A percentile compares a stretch with the other conserved stretches of the same genome.
Conservation (phyloP, 1,140 invertebrate genomes). For the Drosophila subpulchrella region DNA sequence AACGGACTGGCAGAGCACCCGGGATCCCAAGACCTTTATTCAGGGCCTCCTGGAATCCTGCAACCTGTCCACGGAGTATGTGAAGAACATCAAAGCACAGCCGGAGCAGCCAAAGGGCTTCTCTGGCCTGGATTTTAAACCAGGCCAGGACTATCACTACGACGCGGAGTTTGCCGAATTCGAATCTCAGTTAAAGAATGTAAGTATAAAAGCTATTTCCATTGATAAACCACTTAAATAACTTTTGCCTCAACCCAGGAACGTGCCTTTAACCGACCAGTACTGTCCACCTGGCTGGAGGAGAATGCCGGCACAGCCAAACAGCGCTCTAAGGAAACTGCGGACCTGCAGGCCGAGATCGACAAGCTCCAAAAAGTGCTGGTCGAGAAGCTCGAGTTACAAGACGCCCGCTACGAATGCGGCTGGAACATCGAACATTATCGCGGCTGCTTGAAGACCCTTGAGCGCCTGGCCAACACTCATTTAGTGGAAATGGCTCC, state of each 20-base stretch:
- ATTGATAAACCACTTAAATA: neutral
- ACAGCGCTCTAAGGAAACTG: slow-evolving; percentile 86
- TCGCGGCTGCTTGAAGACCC: slow-evolving; percentile 92
- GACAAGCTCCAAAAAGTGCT: slow-evolving; percentile 87
- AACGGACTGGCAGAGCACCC: slow-evolving; percentile 61
- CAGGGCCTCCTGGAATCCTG: slow-evolving; percentile 91
- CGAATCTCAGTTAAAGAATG: slow-evolving; percentile 54
- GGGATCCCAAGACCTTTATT: slow-evolving; percentile 90
- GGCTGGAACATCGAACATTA: slow-evolving; percentile 95
- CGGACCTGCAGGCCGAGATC: slow-evolving; percentile 89
- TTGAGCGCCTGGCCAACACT: slow-evolving; percentile 89
- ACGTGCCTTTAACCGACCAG: slow-evolving; percentile 65
- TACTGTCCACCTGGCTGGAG: slow-evolving; percentile 86
- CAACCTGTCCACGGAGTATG: slow-evolving; percentile 92
- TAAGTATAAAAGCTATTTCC: slow-evolving; percentile 3
- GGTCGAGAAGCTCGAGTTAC: slow-evolving; percentile 86
- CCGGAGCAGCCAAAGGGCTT: slow-evolving; percentile 24
- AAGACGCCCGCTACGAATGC: slow-evolving; percentile 90
- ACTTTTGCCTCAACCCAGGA: slow-evolving; percentile 37
- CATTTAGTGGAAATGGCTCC: slow-evolving; percentile 89
- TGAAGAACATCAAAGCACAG: slow-evolving; percentile 88
- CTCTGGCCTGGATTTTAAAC: slow-evolving; percentile 34
- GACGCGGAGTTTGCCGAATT: slow-evolving; percentile 67
- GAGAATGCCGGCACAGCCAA: slow-evolving; percentile 88
- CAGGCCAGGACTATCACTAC: slow-evolving; percentile 66